Percentiles rank a stretch among this genome's conserved stretches.
These are phyloP conservation scores for Dermatemys mawii DNA, from an alignment of 2,113 vertebrate species.

Conservation along the genomic window DNA sequence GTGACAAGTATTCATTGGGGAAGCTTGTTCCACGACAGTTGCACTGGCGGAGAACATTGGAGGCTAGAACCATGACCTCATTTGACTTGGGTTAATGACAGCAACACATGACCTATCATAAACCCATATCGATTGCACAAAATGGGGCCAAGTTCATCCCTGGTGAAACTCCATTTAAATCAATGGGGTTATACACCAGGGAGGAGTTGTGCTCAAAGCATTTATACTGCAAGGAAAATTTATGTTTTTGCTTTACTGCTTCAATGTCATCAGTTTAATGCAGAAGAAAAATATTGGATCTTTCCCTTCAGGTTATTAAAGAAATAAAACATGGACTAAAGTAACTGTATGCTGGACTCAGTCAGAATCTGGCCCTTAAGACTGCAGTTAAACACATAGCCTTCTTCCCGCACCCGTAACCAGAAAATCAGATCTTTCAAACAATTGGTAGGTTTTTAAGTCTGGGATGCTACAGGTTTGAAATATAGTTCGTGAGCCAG, in stretches of 20 bases:
- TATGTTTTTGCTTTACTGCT: neutral
- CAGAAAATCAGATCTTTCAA: neutral
- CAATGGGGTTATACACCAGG: neutral
- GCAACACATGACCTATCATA: fast-evolving
- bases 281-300: neutral
- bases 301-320: neutral
- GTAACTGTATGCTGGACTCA: neutral
- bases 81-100: fast-evolving
- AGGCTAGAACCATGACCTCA: neutral
- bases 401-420: neutral
- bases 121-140: fast-evolving
- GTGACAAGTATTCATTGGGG: fast-evolving
- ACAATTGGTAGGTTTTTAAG: neutral
- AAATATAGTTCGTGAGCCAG: neutral
- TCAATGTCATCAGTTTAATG: neutral
- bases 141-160: fast-evolving
- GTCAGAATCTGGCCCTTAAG: neutral
- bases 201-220: neutral
- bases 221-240: neutral
- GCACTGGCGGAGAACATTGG: neutral
- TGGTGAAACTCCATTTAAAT: neutral
- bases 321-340: neutral
- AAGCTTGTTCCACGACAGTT: neutral
- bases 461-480: neutral
- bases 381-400: neutral